These are phyloP conservation scores for Dermochelys coriacea DNA, from an alignment of 2,797 vertebrate species.

Conservation along the genomic window DNA sequence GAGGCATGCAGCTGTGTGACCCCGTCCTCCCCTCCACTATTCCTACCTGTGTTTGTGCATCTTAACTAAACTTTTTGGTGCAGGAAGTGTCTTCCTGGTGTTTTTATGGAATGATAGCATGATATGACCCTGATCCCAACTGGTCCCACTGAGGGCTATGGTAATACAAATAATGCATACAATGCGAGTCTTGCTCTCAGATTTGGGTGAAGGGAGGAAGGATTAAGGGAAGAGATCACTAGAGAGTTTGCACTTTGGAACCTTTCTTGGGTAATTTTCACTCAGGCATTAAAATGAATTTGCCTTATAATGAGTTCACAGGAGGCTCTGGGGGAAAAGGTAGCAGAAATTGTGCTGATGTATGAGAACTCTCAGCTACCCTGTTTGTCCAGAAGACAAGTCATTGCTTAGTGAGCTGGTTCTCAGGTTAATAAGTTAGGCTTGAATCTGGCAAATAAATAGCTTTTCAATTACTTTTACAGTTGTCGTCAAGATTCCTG, in stretches of 20 bases:
- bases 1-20: too few species aligned
- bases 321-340: neutral
- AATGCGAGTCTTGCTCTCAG: neutral
- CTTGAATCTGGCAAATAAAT: neutral
- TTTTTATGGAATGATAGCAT: too few species aligned
- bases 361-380: neutral
- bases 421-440: neutral
- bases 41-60: too few species aligned
- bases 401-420: neutral
- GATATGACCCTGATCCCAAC: too few species aligned
- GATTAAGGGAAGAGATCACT: neutral
- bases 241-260: neutral
- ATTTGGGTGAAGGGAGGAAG: neutral
- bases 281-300: neutral
- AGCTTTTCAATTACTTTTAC: neutral
- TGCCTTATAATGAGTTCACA: neutral
- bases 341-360: neutral
- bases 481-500: neutral
- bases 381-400: neutral
- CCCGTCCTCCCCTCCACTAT: too few species aligned
- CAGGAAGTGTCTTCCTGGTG: too few species aligned
- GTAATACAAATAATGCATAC: neutral
- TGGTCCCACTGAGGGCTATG: too few species aligned
- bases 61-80: too few species aligned
- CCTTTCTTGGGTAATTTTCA: neutral